phyloP scores from a whole-genome alignment of 2,888 invertebrate species.

The Corbicula japonica region DNA sequence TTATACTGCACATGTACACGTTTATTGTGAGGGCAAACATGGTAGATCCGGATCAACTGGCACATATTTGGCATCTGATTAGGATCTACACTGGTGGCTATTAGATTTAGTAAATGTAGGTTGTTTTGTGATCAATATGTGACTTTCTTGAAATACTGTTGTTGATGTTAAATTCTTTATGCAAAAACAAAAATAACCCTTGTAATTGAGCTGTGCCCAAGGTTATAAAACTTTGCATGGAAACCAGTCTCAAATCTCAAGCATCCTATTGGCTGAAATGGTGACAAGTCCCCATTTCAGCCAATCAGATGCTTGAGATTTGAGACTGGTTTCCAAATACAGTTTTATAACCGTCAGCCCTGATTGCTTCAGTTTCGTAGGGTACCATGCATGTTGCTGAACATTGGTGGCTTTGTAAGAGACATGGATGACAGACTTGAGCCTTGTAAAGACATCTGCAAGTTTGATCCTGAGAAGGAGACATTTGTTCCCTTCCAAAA shows the following conservation, averaged over 20 bases:
- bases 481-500: constrained; percentile 19
- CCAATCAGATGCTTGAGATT: not conserved
- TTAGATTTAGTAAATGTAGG: too few relatives aligned
- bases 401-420: constrained; percentile 24
- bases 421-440: not conserved
- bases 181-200: too few relatives aligned
- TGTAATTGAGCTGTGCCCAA: not conserved
- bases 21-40: too few relatives aligned
- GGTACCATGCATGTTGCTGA: constrained; percentile 39
- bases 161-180: too few relatives aligned
- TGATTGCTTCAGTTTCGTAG: constrained; percentile 39
- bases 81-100: too few relatives aligned
- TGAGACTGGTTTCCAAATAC: not conserved
- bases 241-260: not conserved
- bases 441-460: constrained; percentile 38
- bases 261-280: not conserved
- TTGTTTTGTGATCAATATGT: too few relatives aligned
- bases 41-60: too few relatives aligned
- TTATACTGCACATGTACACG: too few relatives aligned
- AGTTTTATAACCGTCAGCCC: not conserved
- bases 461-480: constrained; percentile 14
- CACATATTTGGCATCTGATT: too few relatives aligned
- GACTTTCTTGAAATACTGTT: too few relatives aligned
- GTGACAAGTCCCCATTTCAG: not conserved
- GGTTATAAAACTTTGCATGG: not conserved